phyloP scores from a whole-genome alignment of 2,797 vertebrate species.

The Catostomus latipinnis region DNA sequence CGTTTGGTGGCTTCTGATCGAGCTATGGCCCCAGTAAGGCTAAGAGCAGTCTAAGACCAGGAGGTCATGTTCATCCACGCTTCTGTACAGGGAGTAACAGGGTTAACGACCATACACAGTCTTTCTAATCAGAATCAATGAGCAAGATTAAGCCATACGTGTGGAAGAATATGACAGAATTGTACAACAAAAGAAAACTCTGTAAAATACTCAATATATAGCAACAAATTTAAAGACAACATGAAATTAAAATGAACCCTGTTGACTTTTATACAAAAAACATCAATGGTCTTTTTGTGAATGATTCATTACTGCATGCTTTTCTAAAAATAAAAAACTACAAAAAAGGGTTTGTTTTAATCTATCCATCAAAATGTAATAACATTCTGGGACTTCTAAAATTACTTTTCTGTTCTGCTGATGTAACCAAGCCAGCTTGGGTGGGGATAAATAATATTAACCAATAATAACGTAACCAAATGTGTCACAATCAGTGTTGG shows the following conservation, averaged over 20 bases:
- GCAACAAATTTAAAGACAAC: not conserved
- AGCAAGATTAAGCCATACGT: slow-evolving; percentile 37
- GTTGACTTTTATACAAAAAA: too few species aligned
- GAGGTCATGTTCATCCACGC: slow-evolving; percentile 55
- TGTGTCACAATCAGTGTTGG: not conserved
- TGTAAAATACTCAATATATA: not conserved
- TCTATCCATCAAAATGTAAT: not conserved
- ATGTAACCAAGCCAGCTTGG: not conserved
- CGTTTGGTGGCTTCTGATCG: slow-evolving; percentile 26
- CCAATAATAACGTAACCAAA: not conserved
- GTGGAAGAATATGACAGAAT: not conserved
- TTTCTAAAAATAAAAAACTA: too few species aligned
- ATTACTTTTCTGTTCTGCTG: not conserved
- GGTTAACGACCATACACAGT: slow-evolving; percentile 47
- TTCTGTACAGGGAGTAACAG: slow-evolving; percentile 37
- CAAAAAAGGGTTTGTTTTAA: not conserved
- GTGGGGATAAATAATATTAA: not conserved
- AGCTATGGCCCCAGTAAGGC: slow-evolving; percentile 28
- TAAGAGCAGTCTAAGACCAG: not conserved
- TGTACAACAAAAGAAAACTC: slow-evolving; percentile 14
- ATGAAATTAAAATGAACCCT: not conserved
- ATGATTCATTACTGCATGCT: too few species aligned
- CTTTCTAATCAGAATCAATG: slow-evolving; percentile 29
- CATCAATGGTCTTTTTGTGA: too few species aligned
- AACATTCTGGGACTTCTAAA: not conserved